These are phyloP conservation scores for Microctonus hyperodae DNA, from an alignment of 2,888 invertebrate species.

Conservation along the genomic window DNA sequence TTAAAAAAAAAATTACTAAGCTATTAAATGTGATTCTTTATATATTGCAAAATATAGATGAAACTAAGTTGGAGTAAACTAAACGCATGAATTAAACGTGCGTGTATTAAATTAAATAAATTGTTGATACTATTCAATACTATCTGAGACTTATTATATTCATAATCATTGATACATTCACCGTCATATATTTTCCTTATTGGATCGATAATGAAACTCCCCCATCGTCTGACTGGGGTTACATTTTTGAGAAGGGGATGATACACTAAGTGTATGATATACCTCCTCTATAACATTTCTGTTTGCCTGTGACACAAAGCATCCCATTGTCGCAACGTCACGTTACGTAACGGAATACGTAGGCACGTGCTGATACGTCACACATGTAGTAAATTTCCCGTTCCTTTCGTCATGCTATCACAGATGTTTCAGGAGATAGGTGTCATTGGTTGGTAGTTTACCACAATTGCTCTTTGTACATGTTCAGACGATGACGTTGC, in stretches of 20 bases:
- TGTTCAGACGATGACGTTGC: constrained; percentile 21
- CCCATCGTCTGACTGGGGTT: too few species aligned
- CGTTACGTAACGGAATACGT: constrained; percentile 35
- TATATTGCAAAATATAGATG: not conserved
- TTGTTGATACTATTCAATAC: not conserved
- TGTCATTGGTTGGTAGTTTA: not conserved
- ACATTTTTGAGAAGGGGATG: not conserved
- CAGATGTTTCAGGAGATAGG: not conserved
- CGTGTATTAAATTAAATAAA: constrained; percentile 15
- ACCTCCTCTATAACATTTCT: constrained; percentile 39
- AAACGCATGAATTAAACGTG: not conserved
- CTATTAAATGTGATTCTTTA: not conserved
- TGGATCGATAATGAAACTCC: not conserved
- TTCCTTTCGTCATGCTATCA: constrained; percentile 23
- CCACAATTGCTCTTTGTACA: not conserved
- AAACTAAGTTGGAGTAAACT: not conserved
- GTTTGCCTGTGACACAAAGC: constrained; percentile 46
- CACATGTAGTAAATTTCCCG: constrained; percentile 7
- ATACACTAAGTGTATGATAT: constrained; percentile 13
- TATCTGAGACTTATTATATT: too few species aligned
- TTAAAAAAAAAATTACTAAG: not conserved
- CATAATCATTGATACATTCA: not conserved
- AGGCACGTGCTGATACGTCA: constrained; percentile 24
- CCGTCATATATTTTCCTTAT: not conserved
- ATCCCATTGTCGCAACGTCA: constrained; percentile 54